These are phyloP conservation scores for Cephus sareptanus DNA, from an alignment of 2,888 invertebrate species.

Conservation along the genomic window DNA sequence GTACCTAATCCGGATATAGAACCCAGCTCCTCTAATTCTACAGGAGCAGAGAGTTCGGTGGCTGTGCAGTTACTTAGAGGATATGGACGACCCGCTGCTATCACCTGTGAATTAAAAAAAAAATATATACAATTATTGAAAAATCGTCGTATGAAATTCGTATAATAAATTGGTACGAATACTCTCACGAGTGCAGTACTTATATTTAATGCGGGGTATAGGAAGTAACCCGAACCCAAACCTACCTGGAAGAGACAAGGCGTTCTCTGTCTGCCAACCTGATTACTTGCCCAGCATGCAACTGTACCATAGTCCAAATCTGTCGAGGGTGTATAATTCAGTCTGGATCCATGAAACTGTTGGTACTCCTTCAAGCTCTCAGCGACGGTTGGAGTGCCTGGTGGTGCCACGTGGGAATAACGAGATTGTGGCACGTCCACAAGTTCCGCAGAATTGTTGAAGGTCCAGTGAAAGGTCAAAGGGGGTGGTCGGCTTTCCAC, in stretches of 20 bases:
- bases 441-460: conserved; percentile 91
- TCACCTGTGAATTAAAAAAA: conserved; percentile 42
- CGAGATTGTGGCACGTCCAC: conserved; percentile 79
- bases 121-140: not conserved
- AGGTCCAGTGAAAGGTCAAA: conserved; percentile 90
- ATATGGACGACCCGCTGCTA: conserved; percentile 76
- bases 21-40: conserved; percentile 48
- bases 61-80: conserved; percentile 90
- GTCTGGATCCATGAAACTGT: conserved; percentile 71
- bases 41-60: conserved; percentile 78
- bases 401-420: conserved; percentile 48
- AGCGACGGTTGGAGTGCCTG: conserved; percentile 50
- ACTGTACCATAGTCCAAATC: conserved; percentile 92
- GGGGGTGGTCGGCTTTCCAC: conserved; percentile 91
- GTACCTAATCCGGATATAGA: conserved; percentile 75
- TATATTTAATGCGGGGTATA: too few relatives aligned
- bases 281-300: conserved; percentile 87
- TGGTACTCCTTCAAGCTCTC: conserved; percentile 57
- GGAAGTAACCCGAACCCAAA: not conserved
- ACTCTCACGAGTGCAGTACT: too few relatives aligned
- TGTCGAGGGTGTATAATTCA: conserved; percentile 87
- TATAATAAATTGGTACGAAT: not conserved
- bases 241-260: conserved; percentile 87
- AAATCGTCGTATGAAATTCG: not conserved
- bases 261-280: conserved; percentile 84